Evolutionary conservation across 2,888 invertebrate genomes (phyloP).

Genomic region (Onthophagus sagittarius): DNA sequence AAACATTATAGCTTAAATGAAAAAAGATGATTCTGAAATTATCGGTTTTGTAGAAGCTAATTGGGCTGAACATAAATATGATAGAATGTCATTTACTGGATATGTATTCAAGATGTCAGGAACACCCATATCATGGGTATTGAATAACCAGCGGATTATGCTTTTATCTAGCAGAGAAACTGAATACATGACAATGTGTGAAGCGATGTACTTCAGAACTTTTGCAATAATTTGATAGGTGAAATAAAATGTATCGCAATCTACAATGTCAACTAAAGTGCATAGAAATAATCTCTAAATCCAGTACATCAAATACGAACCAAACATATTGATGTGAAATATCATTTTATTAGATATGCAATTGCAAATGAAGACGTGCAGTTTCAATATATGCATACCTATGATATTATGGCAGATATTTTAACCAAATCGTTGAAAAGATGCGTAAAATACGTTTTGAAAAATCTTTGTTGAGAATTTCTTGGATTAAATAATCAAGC

Average conservation of each 20-base stretch:
- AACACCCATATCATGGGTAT: conserved; percentile 33
- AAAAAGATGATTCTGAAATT: no score
- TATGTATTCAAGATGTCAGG: no score
- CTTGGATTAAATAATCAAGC: no score
- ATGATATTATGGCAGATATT: no score
- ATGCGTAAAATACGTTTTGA: no score
- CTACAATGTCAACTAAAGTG: conserved; percentile 14
- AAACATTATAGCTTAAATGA: no score
- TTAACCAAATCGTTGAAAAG: no score
- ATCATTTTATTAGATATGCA: not conserved
- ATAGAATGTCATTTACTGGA: no score
- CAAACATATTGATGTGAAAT: conserved; percentile 2
- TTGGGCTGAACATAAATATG: no score
- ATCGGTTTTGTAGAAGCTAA: no score
- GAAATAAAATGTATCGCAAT: not conserved
- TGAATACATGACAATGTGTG: conserved; percentile 35
- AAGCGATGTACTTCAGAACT: conserved; percentile 25
- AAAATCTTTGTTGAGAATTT: no score
- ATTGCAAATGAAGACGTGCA: not conserved
- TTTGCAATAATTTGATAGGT: conserved; percentile 12
- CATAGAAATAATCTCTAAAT: conserved; percentile 8
- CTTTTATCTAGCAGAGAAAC: conserved; percentile 35
- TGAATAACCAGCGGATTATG: conserved; percentile 35
- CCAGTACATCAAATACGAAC: conserved; percentile 1
- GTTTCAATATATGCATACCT: no score